These are phyloP conservation scores for Zaprionus ornatus DNA, from an alignment of 1,140 invertebrate species.

Conservation along the genomic window DNA sequence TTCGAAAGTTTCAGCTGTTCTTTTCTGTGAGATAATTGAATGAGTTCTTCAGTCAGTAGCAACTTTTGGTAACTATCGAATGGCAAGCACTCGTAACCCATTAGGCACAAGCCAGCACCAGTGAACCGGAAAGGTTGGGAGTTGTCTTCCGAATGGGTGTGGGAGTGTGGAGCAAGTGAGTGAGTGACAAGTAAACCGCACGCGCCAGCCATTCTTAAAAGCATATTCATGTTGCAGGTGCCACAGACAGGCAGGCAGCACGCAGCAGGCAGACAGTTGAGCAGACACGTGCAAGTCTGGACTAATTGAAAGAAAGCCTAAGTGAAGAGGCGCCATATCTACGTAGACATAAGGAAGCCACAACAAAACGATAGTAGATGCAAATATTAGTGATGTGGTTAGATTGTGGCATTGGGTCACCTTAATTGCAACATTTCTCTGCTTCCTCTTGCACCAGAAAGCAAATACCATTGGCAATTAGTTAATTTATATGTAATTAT, in stretches of 20 bases:
- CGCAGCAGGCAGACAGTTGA: neutral
- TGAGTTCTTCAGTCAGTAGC: neutral
- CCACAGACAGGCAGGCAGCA: slow-evolving; percentile 20
- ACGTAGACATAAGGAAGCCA: neutral
- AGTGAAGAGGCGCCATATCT: slow-evolving; percentile 23
- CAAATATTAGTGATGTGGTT: slow-evolving; percentile 32
- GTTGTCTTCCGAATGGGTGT: too few species aligned
- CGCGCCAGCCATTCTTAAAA: slow-evolving; percentile 50
- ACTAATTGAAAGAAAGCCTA: slow-evolving; percentile 48
- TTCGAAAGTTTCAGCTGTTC: neutral
- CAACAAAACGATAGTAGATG: slow-evolving; percentile 9
- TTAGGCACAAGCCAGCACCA: neutral
- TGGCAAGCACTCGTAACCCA: slow-evolving; percentile 4
- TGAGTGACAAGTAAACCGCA: slow-evolving; percentile 21
- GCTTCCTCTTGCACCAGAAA: neutral
- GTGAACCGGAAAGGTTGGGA: too few species aligned
- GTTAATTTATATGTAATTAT: slow-evolving; percentile 40
- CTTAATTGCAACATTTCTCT: slow-evolving; percentile 49
- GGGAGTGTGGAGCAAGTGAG: slow-evolving; percentile 9
- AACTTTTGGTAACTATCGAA: neutral
- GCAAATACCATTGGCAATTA: slow-evolving; percentile 28
- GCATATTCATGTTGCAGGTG: slow-evolving; percentile 61
- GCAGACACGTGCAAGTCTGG: slow-evolving; percentile 39
- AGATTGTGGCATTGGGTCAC: slow-evolving; percentile 40
- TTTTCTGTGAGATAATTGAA: slow-evolving; percentile 9